Base-by-base conservation (phyloP, 2,888 invertebrate species). In the Lycaena phlaeas region DNA sequence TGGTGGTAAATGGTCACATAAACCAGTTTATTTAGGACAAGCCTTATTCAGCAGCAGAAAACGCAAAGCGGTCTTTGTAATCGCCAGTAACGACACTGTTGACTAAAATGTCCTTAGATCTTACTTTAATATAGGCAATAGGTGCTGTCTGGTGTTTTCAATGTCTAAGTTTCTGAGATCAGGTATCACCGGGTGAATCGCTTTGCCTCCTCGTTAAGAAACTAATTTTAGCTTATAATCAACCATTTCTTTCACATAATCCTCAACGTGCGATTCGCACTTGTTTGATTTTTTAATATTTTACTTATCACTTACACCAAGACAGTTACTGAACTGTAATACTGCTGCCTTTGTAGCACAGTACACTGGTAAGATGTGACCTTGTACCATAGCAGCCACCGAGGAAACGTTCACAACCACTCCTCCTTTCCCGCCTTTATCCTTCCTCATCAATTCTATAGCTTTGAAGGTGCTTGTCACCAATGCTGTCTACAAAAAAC, bases 331-430 rank as follows among this genome's bases (percentile, higher is more conserved):
- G 30, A 61, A 61, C 29, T 59, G 57, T 4, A 62, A 38, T 1
- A 59, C 55, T 5, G 56, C 59, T 4, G 54, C 47, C 39, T 61
- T 61, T 6, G 56, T 54, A 2, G 40, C 54, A n/a, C 17, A 50
- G 25, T 61, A 61, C 9, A 61, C 46, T 2, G 59, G 59, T 15
- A 52, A n/a, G 0, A 42, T 1, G 4, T 47, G 43, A 0, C 37
- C 9, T 34, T 57, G 54, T 7, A 27, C n/a, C 22, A 60, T 29
- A 0, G 50, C 58, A 0, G 52, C 52, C n/a, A 53, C 28, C 1
- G 61, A 59, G 1, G 60, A 51, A 17, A 57, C 41, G 28, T 62
- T 61, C 22, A 62, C 43, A 5, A 62, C 48, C 3, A 56, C 47
- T 1, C 62, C 62, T 4, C 61, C 62, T 26, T 45, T 49, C 0